These are phyloP conservation scores for Heteromormyrus szaboi DNA, from an alignment of 2,797 vertebrate genomes.

Conservation along the genomic window DNA sequence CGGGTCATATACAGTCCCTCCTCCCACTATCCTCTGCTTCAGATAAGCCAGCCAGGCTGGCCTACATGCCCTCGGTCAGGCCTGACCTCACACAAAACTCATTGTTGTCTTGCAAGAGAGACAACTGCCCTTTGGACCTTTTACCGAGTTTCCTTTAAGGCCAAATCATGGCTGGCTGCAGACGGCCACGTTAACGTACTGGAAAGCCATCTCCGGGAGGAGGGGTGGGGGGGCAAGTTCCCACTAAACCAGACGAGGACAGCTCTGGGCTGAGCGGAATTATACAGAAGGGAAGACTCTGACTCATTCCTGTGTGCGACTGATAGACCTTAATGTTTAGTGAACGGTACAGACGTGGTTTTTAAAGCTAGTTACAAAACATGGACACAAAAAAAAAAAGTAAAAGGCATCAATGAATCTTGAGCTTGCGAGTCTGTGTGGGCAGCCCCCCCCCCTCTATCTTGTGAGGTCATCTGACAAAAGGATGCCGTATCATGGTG, in stretches of 20 bases:
- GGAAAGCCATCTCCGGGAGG: neutral
- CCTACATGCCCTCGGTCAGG: conserved; percentile 41
- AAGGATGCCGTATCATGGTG: neutral
- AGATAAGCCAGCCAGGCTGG: conserved; percentile 49
- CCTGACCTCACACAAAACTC: conserved; percentile 53
- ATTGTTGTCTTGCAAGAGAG: conserved; percentile 53
- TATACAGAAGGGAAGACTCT: neutral
- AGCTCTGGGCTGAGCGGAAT: neutral
- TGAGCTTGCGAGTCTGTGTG: neutral
- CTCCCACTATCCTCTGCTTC: conserved; percentile 42
- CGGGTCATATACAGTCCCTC: conserved; percentile 32
- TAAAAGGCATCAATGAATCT: neutral
- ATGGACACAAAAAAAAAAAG: neutral
- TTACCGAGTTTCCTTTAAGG: conserved; percentile 49
- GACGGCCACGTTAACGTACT: conserved; percentile 34
- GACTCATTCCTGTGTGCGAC: neutral
- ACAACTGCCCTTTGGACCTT: conserved; percentile 60
- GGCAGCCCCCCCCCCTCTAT: neutral
- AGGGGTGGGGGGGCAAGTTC: neutral
- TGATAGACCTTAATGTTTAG: neutral
- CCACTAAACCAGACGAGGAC: neutral
- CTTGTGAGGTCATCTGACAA: neutral
- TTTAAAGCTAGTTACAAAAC: neutral
- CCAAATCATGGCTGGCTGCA: conserved; percentile 37
- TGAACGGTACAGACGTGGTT: neutral